phyloP scores from a whole-genome alignment of 92 coral and sea anemone species.

The Zoanthus solanderi region DNA sequence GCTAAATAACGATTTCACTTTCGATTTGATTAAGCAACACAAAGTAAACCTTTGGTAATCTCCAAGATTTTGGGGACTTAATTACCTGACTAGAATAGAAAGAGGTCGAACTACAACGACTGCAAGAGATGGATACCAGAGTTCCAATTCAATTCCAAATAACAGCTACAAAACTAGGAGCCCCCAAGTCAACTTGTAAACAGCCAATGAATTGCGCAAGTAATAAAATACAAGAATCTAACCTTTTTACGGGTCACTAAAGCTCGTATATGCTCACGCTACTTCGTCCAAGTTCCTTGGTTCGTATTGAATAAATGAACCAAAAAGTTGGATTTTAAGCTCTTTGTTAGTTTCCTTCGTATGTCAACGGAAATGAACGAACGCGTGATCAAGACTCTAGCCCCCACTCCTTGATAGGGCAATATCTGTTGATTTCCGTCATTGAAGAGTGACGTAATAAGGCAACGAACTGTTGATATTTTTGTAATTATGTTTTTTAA shows the following conservation, averaged over 20 bases:
- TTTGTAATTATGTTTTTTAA: background rate
- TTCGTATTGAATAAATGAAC: slow-evolving; percentile 1
- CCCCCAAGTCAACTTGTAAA: background rate
- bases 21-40: background rate
- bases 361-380: background rate
- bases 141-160: background rate
- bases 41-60: background rate
- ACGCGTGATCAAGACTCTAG: background rate
- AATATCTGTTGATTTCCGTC: background rate
- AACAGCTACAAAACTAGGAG: background rate
- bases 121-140: background rate
- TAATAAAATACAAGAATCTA: background rate
- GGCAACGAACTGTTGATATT: background rate
- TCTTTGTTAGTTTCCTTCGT: background rate
- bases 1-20: background rate
- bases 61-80: background rate
- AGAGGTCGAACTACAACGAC: background rate
- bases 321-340: background rate
- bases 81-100: background rate
- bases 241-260: slow-evolving; percentile 31
- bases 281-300: background rate
- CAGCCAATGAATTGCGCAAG: background rate
- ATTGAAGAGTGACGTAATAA: slow-evolving; percentile 6
- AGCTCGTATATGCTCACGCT: background rate
- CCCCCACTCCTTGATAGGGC: background rate